Evolutionary conservation across 2,888 invertebrate species (phyloP), one percentile per base, ranked within the genome.

Genomic region (Drosophila dives): DNA sequence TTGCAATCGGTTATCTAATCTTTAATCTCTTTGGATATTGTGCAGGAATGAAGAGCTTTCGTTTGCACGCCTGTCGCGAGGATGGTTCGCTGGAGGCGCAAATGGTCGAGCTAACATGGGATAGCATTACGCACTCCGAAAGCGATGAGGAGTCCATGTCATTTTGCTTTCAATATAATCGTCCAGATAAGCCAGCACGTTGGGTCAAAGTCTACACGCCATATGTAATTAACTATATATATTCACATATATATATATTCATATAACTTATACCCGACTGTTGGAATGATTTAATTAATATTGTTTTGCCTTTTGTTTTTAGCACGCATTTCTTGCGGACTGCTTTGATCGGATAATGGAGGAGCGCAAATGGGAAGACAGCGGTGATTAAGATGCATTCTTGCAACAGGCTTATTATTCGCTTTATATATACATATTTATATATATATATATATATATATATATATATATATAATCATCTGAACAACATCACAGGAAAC

Each of bases 281-380:
- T 38, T 42, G n/a, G 29, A 53, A n/a, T 64, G 36, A n/a, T 64
- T n/a, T 32, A 38, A n/a, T 12, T 12, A 23, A 1, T 20, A 23
- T 15, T 15, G 15, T 3, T 45, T 23, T 15, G 20, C 8, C 45
- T 45, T 45, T 45, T 45, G 45, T 8, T 66, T 42, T 68, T 67
- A 93, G 93, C 92, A 92, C 77, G 90, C 92, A 79, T 93, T 92
- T 87, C 86, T 93, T 75, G 92, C 93, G 64, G 99, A 98, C 93
- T 99, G 99, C 93, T 98, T 99, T 94, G 98, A 98, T 93, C 95
- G 98, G 94, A 97, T 99, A 95, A 96, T 97, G 92, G 98, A 98
- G 92, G 99, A 99, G 93, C 95, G 95, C 82, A 96, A 96, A 93
- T 97, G 97, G 97, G 95, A 95, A 67, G 97, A 97, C 92, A 95